These are phyloP conservation scores for Sycophila texana DNA, from an alignment of 2,888 invertebrate species.

Conservation along the genomic window DNA sequence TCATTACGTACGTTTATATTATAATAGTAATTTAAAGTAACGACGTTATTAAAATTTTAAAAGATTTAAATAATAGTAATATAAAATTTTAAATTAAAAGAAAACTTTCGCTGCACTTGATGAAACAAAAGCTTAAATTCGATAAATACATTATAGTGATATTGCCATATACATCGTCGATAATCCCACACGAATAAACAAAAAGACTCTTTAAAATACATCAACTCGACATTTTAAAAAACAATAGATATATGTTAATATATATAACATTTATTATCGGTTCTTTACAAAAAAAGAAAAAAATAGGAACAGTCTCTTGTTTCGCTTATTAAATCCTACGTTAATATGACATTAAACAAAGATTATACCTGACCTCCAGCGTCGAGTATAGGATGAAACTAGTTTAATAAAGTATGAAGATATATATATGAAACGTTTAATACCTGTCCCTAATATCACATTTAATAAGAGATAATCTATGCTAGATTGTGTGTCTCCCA, in stretches of 20 bases:
- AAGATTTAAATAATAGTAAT: no score
- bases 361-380: conserved; percentile 5
- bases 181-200: no score
- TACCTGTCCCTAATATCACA: conserved; percentile 52
- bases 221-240: neutral
- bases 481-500: conserved; percentile 6
- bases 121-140: no score
- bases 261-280: conserved; percentile 11
- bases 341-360: conserved; percentile 11
- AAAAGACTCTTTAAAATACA: neutral
- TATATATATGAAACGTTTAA: conserved; percentile 26
- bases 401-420: conserved; percentile 20
- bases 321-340: conserved; percentile 24
- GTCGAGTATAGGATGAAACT: conserved; percentile 19
- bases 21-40: no score
- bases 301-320: conserved; percentile 29
- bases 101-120: no score
- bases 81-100: no score
- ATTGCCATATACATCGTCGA: no score
- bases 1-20: no score
- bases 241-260: neutral
- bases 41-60: no score
- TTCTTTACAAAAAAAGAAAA: conserved; percentile 17
- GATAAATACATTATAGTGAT: no score
- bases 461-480: conserved; percentile 29